Conservation (phyloP, 2,888 invertebrate species). For the Drosophila putrida region DNA sequence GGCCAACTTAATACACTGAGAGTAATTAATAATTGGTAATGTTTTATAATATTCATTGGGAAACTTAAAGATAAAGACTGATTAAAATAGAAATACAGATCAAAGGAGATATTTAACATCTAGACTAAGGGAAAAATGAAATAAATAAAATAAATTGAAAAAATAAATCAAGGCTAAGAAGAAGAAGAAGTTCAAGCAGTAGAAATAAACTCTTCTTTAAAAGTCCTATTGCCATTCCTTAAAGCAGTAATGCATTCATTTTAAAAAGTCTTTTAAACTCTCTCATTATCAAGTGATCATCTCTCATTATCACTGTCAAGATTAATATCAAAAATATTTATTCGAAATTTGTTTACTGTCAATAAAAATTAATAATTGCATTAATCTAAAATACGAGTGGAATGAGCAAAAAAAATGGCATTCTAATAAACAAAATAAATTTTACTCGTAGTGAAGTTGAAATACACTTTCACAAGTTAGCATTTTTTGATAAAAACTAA, state of each 20-base stretch:
- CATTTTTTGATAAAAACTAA: not conserved
- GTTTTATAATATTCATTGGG: too few relatives aligned
- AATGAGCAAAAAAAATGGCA: not conserved
- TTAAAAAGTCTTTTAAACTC: not conserved
- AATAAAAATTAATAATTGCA: not conserved
- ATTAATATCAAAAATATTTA: not conserved
- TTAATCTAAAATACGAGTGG: not conserved
- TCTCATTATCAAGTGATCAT: not conserved
- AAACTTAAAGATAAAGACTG: not conserved
- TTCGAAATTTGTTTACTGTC: slow-evolving; percentile 19
- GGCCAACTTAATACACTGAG: slow-evolving; percentile 16
- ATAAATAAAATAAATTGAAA: too few relatives aligned
- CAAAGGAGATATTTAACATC: too few relatives aligned
- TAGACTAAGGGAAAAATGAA: too few relatives aligned
- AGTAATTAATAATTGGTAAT: not conserved
- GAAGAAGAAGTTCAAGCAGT: too few relatives aligned
- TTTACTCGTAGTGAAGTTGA: not conserved
- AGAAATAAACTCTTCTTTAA: too few relatives aligned
- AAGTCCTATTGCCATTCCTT: too few relatives aligned
- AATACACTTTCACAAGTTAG: not conserved
- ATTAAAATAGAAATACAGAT: too few relatives aligned
- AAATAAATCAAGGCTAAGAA: too few relatives aligned
- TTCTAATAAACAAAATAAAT: not conserved
- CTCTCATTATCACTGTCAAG: not conserved
- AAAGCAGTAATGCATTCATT: not conserved